These are phyloP conservation scores for Excalfactoria chinensis DNA, from an alignment of 2,113 vertebrate genomes.

Conservation along the genomic window DNA sequence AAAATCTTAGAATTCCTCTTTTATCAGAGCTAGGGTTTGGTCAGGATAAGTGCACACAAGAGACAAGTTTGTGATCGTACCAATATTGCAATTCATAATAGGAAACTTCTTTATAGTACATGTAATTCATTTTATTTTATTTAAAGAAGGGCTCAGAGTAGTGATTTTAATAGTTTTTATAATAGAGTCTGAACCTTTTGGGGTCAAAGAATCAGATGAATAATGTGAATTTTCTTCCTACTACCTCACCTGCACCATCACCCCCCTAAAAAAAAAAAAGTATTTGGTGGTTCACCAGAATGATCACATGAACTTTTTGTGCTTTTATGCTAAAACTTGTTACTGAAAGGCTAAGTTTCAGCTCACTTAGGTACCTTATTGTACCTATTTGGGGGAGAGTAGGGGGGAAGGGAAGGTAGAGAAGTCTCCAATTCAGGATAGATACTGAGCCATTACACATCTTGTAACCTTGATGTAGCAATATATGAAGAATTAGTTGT, in stretches of 20 bases:
- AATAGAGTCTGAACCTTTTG: not conserved
- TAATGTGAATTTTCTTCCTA: not conserved
- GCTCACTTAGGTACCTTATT: not conserved
- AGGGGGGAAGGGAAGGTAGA: too few species aligned
- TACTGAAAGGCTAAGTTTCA: not conserved
- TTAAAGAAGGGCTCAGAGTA: not conserved
- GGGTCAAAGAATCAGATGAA: not conserved
- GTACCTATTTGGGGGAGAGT: not conserved
- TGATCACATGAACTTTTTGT: not conserved
- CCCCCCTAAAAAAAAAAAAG: too few species aligned
- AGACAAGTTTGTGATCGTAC: not conserved
- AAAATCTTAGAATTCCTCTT: not conserved
- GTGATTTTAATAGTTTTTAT: not conserved
- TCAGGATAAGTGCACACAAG: not conserved
- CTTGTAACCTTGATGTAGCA: not conserved
- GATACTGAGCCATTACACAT: not conserved
- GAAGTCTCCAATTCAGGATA: not conserved
- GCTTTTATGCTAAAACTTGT: not conserved
- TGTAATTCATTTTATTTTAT: not conserved
- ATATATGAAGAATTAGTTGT: not conserved
- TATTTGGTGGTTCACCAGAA: not conserved
- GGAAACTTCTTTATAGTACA: not conserved
- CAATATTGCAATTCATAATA: not conserved
- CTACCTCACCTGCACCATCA: too few species aligned
- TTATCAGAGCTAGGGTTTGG: not conserved